Evolutionary conservation across 2,888 invertebrate genomes (phyloP).

Genomic region (Gnatocerus cornutus): DNA sequence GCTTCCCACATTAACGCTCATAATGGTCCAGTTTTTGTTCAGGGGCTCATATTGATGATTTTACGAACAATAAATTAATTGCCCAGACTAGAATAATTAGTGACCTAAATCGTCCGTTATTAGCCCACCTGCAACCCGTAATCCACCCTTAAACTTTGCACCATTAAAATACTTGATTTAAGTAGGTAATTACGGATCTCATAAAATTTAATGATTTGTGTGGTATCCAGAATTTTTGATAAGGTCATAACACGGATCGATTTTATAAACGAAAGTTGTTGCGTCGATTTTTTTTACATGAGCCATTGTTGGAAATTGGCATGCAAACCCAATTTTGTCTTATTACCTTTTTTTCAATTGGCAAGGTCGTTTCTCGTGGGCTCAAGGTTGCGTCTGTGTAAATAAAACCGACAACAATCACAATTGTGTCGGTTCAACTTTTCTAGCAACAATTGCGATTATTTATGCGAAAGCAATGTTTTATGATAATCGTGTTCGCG

Average conservation of each 20-base stretch:
- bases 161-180: neutral
- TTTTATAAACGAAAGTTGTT: neutral
- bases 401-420: constrained; percentile 31
- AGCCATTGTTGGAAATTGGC: neutral
- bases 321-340: neutral
- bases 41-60: constrained; percentile 9
- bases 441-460: constrained; percentile 12
- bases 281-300: neutral
- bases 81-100: constrained; percentile 14
- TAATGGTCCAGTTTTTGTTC: constrained; percentile 17
- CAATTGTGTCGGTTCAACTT: constrained; percentile 12
- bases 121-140: constrained; percentile 12
- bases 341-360: neutral
- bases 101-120: constrained; percentile 12
- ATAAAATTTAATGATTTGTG: neutral
- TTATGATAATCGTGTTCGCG: constrained; percentile 20
- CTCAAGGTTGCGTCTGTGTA: constrained; percentile 15
- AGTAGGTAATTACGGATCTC: constrained; percentile 5
- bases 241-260: too few species aligned
- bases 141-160: constrained; percentile 16
- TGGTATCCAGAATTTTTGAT: constrained; percentile 1
- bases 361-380: constrained; percentile 23
- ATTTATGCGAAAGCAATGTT: constrained; percentile 26
- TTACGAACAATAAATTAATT: constrained; percentile 30
- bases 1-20: constrained; percentile 9